Conservation (phyloP, 37 sponge, comb jelly and placozoan genomes). For the Beroe forskalii region DNA sequence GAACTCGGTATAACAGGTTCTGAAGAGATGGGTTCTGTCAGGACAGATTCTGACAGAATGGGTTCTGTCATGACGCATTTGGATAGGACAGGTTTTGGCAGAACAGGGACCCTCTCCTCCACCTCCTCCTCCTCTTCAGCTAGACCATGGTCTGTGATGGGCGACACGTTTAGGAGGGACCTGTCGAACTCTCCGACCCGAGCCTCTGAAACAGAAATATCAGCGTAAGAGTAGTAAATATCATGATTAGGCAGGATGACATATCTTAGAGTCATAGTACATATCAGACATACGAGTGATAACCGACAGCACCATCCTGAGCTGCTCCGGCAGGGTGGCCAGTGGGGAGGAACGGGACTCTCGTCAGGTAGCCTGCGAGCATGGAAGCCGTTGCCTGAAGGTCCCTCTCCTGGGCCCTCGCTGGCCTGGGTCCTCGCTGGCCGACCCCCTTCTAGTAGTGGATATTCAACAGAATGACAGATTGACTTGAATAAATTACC, state of each 20-base stretch:
- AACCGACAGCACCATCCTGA: no score
- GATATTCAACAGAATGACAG: no score
- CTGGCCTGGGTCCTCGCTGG: no score
- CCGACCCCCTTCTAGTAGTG: no score
- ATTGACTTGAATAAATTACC: no score
- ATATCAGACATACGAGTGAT: no score
- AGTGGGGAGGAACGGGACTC: no score
- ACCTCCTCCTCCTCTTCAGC: constrained; percentile 22
- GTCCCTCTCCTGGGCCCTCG: not conserved
- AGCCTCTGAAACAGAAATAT: not conserved
- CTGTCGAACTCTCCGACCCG: not conserved
- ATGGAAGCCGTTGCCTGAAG: not conserved
- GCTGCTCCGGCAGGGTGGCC: no score
- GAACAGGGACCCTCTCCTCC: no score
- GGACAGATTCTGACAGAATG: not conserved
- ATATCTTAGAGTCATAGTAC: not conserved
- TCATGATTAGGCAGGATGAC: not conserved
- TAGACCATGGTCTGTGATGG: constrained; percentile 36
- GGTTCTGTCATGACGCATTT: not conserved
- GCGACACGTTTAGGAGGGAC: constrained; percentile 29
- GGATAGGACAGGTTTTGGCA: not conserved
- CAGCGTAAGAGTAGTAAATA: not conserved
- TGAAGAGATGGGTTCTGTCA: no score
- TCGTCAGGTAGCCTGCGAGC: no score
- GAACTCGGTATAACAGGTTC: not conserved